These are phyloP conservation scores for Oryzias celebensis DNA, from an alignment of 2,113 vertebrate genomes.

Conservation along the genomic window DNA sequence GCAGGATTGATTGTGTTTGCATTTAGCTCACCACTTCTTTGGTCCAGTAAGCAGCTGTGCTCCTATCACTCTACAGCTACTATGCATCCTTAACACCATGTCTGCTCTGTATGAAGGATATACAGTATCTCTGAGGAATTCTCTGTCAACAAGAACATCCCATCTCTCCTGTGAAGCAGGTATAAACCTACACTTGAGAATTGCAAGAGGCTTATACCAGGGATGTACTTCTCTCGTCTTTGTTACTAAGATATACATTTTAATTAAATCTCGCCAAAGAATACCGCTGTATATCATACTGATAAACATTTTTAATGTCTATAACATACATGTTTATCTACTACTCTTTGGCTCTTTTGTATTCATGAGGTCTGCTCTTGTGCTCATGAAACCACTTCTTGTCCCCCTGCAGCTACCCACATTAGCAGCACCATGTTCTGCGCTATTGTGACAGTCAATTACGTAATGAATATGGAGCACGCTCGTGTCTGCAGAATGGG, in stretches of 20 bases:
- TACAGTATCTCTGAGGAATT: not conserved
- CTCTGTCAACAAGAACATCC: not conserved
- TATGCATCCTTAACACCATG: not conserved
- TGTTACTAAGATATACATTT: slow-evolving; percentile 4
- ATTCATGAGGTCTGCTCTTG: slow-evolving; percentile 41
- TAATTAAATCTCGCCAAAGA: not conserved
- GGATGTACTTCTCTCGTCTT: not conserved
- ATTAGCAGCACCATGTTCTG: slow-evolving; percentile 13
- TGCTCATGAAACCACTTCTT: slow-evolving; percentile 36
- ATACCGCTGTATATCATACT: slow-evolving; percentile 4
- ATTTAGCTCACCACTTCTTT: not conserved
- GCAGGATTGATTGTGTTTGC: not conserved
- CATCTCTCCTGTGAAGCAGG: not conserved
- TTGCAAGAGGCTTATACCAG: not conserved
- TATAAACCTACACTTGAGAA: slow-evolving; percentile 6
- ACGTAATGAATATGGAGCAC: slow-evolving; percentile 31
- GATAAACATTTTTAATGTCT: slow-evolving; percentile 15
- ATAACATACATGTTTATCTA: slow-evolving; percentile 18
- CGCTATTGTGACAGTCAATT: slow-evolving; percentile 24
- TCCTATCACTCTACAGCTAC: not conserved
- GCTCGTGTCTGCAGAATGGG: not conserved
- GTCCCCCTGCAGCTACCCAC: slow-evolving; percentile 41
- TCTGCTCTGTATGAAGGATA: not conserved
- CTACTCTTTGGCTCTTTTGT: slow-evolving; percentile 43
- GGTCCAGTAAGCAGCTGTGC: too few relatives aligned